phyloP scores from a whole-genome alignment of 2,113 vertebrate genomes.

The Sardina pilchardus region DNA sequence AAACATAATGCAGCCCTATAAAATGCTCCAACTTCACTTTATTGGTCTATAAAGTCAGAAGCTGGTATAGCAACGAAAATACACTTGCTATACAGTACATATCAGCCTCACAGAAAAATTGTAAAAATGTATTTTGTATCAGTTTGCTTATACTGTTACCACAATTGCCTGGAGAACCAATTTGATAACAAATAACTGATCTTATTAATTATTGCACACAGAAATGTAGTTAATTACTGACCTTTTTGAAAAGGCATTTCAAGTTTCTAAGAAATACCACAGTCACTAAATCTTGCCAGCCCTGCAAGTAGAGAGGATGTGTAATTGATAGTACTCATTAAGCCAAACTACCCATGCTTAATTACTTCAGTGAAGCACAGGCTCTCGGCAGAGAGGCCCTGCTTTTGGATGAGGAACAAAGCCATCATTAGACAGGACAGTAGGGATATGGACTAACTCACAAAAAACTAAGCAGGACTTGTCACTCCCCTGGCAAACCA shows the following conservation, averaged over 20 bases:
- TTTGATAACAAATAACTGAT: not conserved
- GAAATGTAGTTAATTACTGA: not conserved
- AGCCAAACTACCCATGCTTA: constrained; percentile 70
- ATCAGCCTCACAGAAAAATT: not conserved
- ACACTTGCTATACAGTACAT: constrained; percentile 24
- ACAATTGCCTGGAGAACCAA: not conserved
- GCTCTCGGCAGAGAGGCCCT: constrained; percentile 59
- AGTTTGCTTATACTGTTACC: not conserved
- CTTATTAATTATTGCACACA: not conserved
- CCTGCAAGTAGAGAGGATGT: constrained; percentile 55
- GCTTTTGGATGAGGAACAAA: constrained; percentile 68
- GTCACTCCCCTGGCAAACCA: constrained; percentile 63
- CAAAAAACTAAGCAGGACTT: constrained; percentile 58
- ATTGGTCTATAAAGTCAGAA: constrained; percentile 2
- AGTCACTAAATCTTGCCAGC: constrained; percentile 44
- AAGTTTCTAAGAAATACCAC: constrained; percentile 38
- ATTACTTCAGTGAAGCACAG: constrained; percentile 64
- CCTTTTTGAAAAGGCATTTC: not conserved
- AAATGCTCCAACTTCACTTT: constrained; percentile 20
- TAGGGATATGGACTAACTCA: constrained; percentile 40
- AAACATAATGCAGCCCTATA: constrained; percentile 34
- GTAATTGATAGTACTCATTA: constrained; percentile 71
- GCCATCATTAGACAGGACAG: constrained; percentile 51
- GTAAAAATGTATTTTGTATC: not conserved
- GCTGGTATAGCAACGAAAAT: constrained; percentile 23